A percentile compares a stretch with the other conserved stretches of the same genome.
Evolutionary conservation across 2,113 vertebrate species (phyloP).

Genomic region (Centropristis striata): DNA sequence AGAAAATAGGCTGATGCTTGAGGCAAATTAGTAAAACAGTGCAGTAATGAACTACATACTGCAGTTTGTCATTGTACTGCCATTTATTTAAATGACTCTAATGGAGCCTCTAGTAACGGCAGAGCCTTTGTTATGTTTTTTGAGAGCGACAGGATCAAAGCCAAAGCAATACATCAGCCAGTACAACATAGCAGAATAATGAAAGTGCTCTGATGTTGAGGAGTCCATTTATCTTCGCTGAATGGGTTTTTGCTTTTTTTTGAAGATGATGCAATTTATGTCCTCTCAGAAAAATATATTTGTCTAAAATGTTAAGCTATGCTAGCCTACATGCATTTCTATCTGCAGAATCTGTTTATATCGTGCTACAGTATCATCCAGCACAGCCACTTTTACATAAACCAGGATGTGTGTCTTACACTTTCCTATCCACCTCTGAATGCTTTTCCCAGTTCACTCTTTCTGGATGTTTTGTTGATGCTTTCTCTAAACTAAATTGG

Average conservation of each 20-base stretch:
- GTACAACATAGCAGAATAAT: slow-evolving; percentile 20
- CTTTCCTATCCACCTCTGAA: not conserved
- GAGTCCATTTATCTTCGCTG: slow-evolving; percentile 22
- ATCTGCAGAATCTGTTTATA: not conserved
- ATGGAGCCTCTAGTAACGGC: slow-evolving; percentile 35
- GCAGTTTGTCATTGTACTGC: slow-evolving; percentile 37
- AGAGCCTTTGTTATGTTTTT: slow-evolving; percentile 17
- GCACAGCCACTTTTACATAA: not conserved
- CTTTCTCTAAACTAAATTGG: not conserved
- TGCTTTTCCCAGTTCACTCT: not conserved
- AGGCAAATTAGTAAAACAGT: slow-evolving; percentile 23
- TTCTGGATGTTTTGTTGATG: not conserved
- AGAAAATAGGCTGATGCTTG: slow-evolving; percentile 17
- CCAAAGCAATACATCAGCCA: slow-evolving; percentile 31
- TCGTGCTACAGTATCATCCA: not conserved
- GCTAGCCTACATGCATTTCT: not conserved
- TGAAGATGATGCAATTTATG: slow-evolving; percentile 27
- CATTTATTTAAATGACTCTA: slow-evolving; percentile 53
- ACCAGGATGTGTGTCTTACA: not conserved
- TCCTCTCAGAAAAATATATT: slow-evolving; percentile 8
- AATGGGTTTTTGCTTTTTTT: slow-evolving; percentile 8
- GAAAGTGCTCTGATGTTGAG: slow-evolving; percentile 21
- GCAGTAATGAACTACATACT: slow-evolving; percentile 23
- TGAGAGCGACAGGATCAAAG: slow-evolving; percentile 37
- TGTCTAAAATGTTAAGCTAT: slow-evolving; percentile 22